Evolutionary conservation across 2,797 vertebrate genomes (phyloP).

Genomic region (Semaprochilodus insignis): DNA sequence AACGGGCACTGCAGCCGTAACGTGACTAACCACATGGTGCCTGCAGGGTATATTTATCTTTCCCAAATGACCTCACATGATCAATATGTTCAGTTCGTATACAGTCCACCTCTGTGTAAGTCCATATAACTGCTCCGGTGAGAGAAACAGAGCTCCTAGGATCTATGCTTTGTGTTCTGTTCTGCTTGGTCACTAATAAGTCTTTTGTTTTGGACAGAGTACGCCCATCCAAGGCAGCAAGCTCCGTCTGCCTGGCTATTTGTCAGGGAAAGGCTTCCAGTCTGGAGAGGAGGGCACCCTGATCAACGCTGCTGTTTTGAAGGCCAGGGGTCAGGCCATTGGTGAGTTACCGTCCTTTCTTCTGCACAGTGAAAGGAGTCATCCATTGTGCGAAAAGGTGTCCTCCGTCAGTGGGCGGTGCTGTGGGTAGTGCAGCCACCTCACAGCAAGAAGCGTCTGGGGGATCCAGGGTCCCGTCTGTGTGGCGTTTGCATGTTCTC

Average conservation of each 20-base stretch:
- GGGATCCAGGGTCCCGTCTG: too few species aligned
- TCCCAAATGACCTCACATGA: neutral
- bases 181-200: neutral
- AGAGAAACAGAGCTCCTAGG: neutral
- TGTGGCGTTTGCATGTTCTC: too few species aligned
- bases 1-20: neutral
- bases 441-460: too few species aligned
- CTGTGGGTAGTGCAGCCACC: too few species aligned
- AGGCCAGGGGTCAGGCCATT: slow-evolving; percentile 87
- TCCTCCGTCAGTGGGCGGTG: too few species aligned
- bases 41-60: neutral
- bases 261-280: slow-evolving; percentile 98
- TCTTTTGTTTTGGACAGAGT: slow-evolving; percentile 73
- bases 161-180: neutral
- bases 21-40: neutral
- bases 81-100: neutral
- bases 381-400: too few species aligned
- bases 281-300: slow-evolving; percentile 90
- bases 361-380: too few species aligned
- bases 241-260: slow-evolving; percentile 93
- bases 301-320: slow-evolving; percentile 89
- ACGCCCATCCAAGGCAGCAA: slow-evolving; percentile 96
- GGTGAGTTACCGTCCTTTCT: slow-evolving; percentile 70
- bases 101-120: neutral
- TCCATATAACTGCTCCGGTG: too few species aligned